Percentiles rank a stretch among this genome's conserved stretches.
These are phyloP conservation scores for Euphonia xanthogaster DNA, from an alignment of 2,797 vertebrate genomes.

Conservation along the genomic window DNA sequence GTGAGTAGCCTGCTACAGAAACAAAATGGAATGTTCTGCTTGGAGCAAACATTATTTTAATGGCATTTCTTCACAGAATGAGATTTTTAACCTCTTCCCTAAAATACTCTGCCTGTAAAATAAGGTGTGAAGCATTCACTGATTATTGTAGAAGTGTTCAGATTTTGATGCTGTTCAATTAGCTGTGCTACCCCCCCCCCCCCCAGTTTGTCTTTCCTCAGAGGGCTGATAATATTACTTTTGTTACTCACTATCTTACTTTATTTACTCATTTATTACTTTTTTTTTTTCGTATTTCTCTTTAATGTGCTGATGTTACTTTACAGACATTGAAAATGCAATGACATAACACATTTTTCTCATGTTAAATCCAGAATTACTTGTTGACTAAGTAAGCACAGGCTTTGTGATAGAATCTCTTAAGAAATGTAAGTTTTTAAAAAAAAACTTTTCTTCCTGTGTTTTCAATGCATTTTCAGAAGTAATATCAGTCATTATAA, in stretches of 20 bases:
- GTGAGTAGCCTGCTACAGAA: background rate
- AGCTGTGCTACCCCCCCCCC: background rate
- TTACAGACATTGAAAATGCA: background rate
- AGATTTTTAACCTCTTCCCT: background rate
- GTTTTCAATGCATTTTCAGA: background rate
- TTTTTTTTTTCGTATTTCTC: background rate
- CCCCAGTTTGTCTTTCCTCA: background rate
- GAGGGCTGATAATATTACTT: background rate
- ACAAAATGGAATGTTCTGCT: background rate
- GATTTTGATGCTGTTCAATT: background rate
- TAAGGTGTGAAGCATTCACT: background rate
- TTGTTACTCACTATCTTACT: background rate
- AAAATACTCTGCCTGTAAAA: background rate
- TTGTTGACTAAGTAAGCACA: background rate
- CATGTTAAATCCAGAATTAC: background rate
- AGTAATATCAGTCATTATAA: background rate
- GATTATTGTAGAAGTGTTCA: background rate
- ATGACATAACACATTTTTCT: background rate
- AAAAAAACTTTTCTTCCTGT: background rate
- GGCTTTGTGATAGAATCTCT: background rate
- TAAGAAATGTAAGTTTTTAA: background rate
- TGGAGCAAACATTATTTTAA: background rate
- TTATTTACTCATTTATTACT: background rate
- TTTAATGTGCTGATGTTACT: background rate
- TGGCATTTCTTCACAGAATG: background rate